Evolutionary conservation across 1,140 invertebrate genomes (phyloP), one percentile per base, ranked within the genome.

Genomic region (Macrotrachela quadricornifera): DNA sequence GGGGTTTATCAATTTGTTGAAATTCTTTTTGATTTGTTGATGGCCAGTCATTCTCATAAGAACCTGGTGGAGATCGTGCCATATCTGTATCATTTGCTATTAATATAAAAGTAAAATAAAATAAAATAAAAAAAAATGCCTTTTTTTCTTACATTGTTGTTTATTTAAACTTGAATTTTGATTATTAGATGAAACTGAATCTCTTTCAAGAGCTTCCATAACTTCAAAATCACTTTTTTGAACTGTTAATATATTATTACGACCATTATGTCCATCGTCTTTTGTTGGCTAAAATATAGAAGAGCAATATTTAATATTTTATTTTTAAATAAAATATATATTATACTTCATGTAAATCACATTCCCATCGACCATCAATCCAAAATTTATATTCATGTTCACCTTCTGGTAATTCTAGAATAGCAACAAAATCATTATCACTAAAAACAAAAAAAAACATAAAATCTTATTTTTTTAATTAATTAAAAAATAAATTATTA

Each of bases 301-400:
- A 59, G 43, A 50, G 44, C 17, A 36, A 44, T 43, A 56, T 14
- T 17, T 17, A 43, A n/a, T n/a, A n/a, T n/a, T n/a, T n/a, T n/a
- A n/a, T 37, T 4, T 30, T 4, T 4, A 30, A 8, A 30, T 30
- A 30, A 30, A 4, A 30, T 30, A 8, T 4, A n/a, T 57, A 56
- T 14, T 69, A 72, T 73, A 82, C 80, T 69, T 80, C 76, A 58
- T 74, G 75, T 41, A 83, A 80, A 73, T 94, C 85, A 69, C 86
- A 82, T 13, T 62, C 57, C 70, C 69, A 71, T 46, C 62, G 59
- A 1, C 90, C 91, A 74, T 99, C 94, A 21, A 97, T 90, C 67
- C 78, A 83, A 73, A 92, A 99, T 70, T 96, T 96, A 71, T 94
- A 99, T 67, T 96, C 83, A 70, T 97, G 90, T 64, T 92, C 84